phyloP scores from a whole-genome alignment of 92 coral and sea anemone genomes.

The Hydrozoanthus gracilis region DNA sequence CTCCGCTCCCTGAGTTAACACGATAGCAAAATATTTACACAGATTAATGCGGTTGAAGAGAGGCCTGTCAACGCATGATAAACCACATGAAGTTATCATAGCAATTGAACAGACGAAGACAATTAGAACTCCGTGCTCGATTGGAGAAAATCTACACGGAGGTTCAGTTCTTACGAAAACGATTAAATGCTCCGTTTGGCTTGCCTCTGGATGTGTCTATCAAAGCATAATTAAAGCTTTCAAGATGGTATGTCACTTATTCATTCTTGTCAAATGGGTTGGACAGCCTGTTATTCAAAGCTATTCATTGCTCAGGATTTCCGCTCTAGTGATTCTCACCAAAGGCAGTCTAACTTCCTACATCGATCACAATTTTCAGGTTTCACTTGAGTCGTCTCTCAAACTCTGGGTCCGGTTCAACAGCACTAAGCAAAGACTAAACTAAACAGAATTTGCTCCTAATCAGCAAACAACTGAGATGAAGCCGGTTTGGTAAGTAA shows the following conservation, averaged over 20 bases:
- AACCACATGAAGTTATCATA: background rate
- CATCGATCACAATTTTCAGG: background rate
- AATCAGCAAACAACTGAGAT: background rate
- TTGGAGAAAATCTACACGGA: background rate
- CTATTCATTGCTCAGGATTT: slow-evolving; percentile 41
- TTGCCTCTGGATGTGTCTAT: slow-evolving; percentile 23
- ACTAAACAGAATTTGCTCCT: background rate
- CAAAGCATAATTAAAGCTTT: slow-evolving; percentile 38
- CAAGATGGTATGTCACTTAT: slow-evolving; percentile 37
- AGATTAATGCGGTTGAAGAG: slow-evolving; percentile 16
- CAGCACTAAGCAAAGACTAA: background rate
- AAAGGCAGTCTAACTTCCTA: slow-evolving; percentile 24
- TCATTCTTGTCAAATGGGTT: slow-evolving; percentile 32
- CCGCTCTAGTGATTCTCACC: slow-evolving; percentile 34
- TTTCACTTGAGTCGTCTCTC: background rate
- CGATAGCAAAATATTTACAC: slow-evolving; percentile 42
- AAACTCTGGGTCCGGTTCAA: background rate
- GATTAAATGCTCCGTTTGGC: background rate
- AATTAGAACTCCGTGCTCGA: background rate
- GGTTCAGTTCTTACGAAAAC: background rate
- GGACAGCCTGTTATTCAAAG: slow-evolving; percentile 39
- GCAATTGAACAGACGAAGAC: background rate
- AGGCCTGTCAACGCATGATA: background rate
- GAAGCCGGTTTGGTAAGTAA: slow-evolving; percentile 18
- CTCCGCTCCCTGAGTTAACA: slow-evolving; percentile 34